Percentiles rank a stretch among this genome's conserved stretches.
Evolutionary conservation across 2,888 invertebrate species (phyloP).

Genomic region (Drosophila putrida): DNA sequence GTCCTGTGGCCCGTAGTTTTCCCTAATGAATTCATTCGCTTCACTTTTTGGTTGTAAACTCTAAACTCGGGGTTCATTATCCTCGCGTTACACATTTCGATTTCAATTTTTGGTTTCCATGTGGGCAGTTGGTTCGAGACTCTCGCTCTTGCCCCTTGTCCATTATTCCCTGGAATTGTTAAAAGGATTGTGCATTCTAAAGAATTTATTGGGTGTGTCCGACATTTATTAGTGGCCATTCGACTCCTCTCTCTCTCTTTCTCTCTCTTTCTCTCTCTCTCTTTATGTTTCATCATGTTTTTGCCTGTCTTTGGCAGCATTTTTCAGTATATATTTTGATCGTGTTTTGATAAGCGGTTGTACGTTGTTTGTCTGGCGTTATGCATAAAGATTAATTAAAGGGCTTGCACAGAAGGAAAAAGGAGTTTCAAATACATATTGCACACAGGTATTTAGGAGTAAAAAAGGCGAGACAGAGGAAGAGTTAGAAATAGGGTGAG

Average conservation of each 20-base stretch:
- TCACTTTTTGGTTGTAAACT: conserved; percentile 73
- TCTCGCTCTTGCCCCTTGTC: conserved; percentile 8
- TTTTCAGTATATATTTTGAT: conserved; percentile 59
- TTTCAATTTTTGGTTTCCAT: no score
- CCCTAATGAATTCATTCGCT: conserved; percentile 81
- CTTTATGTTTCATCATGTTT: conserved; percentile 1
- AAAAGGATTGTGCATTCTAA: conserved; percentile 76
- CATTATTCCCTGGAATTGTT: conserved; percentile 37
- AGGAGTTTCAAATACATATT: neutral
- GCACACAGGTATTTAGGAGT: neutral
- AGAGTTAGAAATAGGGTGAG: no score
- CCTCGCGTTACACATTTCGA: conserved; percentile 49
- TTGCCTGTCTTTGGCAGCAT: conserved; percentile 28
- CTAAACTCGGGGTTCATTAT: conserved; percentile 73
- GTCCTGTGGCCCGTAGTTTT: conserved; percentile 53
- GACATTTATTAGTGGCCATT: conserved; percentile 60
- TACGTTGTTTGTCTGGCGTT: conserved; percentile 33
- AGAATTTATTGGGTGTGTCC: conserved; percentile 81
- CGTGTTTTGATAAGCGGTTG: conserved; percentile 71
- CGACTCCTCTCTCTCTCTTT: conserved; percentile 17
- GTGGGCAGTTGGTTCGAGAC: conserved; percentile 53
- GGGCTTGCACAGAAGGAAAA: conserved; percentile 11
- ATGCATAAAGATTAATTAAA: conserved; percentile 62
- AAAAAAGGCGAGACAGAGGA: neutral
- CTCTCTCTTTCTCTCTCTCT: conserved; percentile 12